A percentile compares a stretch with the other conserved stretches of the same genome.
Evolutionary conservation across 1,140 invertebrate species (phyloP).

Genomic region (Phocides pigmalion): DNA sequence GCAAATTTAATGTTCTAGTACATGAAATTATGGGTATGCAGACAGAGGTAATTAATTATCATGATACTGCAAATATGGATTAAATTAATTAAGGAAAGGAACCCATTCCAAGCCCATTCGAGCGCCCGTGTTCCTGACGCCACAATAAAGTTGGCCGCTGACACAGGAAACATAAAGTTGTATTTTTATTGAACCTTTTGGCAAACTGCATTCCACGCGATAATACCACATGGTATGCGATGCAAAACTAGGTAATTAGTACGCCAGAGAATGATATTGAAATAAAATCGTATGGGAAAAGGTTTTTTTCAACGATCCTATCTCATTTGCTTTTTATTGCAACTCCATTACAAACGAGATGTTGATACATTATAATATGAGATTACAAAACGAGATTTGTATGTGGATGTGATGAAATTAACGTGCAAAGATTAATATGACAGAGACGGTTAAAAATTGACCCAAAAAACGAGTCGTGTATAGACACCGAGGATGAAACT

Average conservation of each 20-base stretch:
- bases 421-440: background rate
- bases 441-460: slow-evolving; percentile 43
- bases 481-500: slow-evolving; percentile 46
- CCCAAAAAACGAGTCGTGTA: slow-evolving; percentile 46
- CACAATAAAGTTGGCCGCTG: slow-evolving; percentile 67
- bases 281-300: slow-evolving; percentile 5
- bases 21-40: too few species aligned
- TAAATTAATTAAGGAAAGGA: slow-evolving; percentile 52
- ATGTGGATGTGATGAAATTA: background rate
- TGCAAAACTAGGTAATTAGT: slow-evolving; percentile 33
- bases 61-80: slow-evolving; percentile 43
- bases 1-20: background rate
- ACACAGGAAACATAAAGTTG: slow-evolving; percentile 74
- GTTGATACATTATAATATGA: background rate
- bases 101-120: slow-evolving; percentile 39
- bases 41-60: background rate
- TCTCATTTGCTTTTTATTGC: background rate
- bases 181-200: slow-evolving; percentile 72
- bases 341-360: background rate
- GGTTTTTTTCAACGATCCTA: background rate
- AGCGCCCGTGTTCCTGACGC: slow-evolving; percentile 58
- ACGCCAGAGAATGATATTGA: slow-evolving; percentile 6
- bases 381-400: background rate
- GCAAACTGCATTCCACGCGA: slow-evolving; percentile 59
- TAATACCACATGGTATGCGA: slow-evolving; percentile 41